Conservation (phyloP, 2,113 vertebrate genomes). For the Oryzias curvinotus region DNA sequence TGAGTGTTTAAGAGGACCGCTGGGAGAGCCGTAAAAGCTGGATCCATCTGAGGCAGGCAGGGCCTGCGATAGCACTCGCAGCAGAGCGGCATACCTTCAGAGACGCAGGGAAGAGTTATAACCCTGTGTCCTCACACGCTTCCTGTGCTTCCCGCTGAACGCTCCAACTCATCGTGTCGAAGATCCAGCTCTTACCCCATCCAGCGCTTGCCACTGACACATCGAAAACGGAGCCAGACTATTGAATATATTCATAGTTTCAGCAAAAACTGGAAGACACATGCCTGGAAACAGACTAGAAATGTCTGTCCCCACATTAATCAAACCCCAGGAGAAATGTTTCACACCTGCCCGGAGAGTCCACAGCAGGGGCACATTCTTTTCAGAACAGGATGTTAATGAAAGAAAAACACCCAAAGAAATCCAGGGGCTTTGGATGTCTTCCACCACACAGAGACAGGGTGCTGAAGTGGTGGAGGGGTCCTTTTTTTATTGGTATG, state of each 20-base stretch:
- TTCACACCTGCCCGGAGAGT: constrained; percentile 69
- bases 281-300: constrained; percentile 7
- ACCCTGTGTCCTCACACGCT: constrained; percentile 59
- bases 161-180: constrained; percentile 39
- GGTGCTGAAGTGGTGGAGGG: constrained; percentile 26
- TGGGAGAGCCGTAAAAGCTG: constrained; percentile 63
- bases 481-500: constrained; percentile 52
- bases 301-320: constrained; percentile 23
- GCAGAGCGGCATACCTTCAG: constrained; percentile 54
- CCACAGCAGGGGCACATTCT: constrained; percentile 75
- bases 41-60: constrained; percentile 57
- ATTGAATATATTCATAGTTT: constrained; percentile 1
- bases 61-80: constrained; percentile 54
- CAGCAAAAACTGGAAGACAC: background rate
- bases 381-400: constrained; percentile 76
- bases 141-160: constrained; percentile 60
- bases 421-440: constrained; percentile 72
- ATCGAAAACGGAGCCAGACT: background rate
- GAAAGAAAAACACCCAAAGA: constrained; percentile 79
- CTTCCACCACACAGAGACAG: constrained; percentile 22
- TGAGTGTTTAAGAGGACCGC: constrained; percentile 67
- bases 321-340: constrained; percentile 57
- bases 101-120: constrained; percentile 66
- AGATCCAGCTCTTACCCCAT: constrained; percentile 40
- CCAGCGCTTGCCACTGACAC: background rate